These are phyloP conservation scores for Drusus annulatus DNA, from an alignment of 1,140 invertebrate species.

Conservation along the genomic window DNA sequence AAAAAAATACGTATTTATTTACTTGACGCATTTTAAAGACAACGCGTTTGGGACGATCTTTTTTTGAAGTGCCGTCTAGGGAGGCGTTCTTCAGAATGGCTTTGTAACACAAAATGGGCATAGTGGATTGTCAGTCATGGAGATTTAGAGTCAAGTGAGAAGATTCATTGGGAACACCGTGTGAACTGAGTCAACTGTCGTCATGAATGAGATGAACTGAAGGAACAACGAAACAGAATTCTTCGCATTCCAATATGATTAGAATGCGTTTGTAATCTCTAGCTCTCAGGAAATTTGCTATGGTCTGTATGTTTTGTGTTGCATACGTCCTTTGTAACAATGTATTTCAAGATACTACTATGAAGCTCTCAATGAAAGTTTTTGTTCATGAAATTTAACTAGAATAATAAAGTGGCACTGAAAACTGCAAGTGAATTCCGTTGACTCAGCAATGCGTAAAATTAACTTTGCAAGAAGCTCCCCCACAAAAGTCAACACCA, in stretches of 20 bases:
- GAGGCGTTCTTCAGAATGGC: background rate
- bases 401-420: too few species aligned
- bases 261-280: background rate
- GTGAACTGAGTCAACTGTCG: slow-evolving; percentile 30
- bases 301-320: background rate
- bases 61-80: background rate
- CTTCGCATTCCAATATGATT: slow-evolving; percentile 12
- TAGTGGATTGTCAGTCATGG: slow-evolving; percentile 35
- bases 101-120: slow-evolving; percentile 25
- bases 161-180: slow-evolving; percentile 33
- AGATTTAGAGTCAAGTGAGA: slow-evolving; percentile 7
- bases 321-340: too few species aligned
- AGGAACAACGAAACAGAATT: slow-evolving; percentile 1
- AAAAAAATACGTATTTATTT: background rate
- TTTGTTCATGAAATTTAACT: too few species aligned
- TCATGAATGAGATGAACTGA: slow-evolving; percentile 9
- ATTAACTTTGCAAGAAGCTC: background rate
- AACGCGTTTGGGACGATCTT: background rate
- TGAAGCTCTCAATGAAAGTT: too few species aligned
- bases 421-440: too few species aligned
- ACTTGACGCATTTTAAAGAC: background rate
- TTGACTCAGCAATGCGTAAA: too few species aligned
- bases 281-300: background rate
- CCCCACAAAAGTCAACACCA: too few species aligned
- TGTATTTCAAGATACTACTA: too few species aligned